phyloP scores from a whole-genome alignment of 1,140 invertebrate genomes.

The Camponotus pennsylvanicus region DNA sequence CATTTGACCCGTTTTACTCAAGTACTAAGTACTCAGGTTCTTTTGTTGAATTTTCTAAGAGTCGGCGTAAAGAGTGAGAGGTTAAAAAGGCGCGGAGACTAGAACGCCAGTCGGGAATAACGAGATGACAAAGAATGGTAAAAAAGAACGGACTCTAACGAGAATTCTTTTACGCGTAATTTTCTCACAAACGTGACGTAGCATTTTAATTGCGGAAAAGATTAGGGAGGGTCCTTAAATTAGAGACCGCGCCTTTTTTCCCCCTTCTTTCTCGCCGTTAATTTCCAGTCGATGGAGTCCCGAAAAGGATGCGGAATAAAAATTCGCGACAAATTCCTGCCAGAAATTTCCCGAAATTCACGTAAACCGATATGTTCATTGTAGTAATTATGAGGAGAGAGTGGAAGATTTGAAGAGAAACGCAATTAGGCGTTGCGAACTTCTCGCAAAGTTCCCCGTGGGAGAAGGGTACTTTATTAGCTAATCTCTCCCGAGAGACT shows the following conservation, averaged over 20 bases:
- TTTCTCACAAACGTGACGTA: slow-evolving; percentile 47
- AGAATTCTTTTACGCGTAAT: slow-evolving; percentile 67
- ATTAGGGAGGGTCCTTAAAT: slow-evolving; percentile 69
- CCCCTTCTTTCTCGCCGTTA: neutral
- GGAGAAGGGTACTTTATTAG: slow-evolving; percentile 17
- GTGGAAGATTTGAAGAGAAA: slow-evolving; percentile 8
- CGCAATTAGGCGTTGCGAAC: slow-evolving; percentile 24
- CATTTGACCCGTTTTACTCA: slow-evolving; percentile 54
- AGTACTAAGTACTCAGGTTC: neutral
- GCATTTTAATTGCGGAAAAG: slow-evolving; percentile 71
- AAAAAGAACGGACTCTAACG: slow-evolving; percentile 54
- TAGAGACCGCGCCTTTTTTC: slow-evolving; percentile 43
- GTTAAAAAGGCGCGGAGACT: slow-evolving; percentile 58
- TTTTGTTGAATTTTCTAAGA: slow-evolving; percentile 62
- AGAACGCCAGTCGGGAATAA: slow-evolving; percentile 44
- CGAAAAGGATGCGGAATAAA: slow-evolving; percentile 14
- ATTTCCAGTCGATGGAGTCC: slow-evolving; percentile 31
- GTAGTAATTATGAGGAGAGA: neutral
- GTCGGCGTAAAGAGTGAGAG: slow-evolving; percentile 52
- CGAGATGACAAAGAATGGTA: slow-evolving; percentile 42
- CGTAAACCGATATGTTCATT: slow-evolving; percentile 26
- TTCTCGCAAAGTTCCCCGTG: neutral
- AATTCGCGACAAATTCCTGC: neutral
- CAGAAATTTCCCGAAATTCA: slow-evolving; percentile 35
- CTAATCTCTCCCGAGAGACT: slow-evolving; percentile 32